Base-by-base conservation (phyloP, 1,140 invertebrate species). In the Lethrus apterus region DNA sequence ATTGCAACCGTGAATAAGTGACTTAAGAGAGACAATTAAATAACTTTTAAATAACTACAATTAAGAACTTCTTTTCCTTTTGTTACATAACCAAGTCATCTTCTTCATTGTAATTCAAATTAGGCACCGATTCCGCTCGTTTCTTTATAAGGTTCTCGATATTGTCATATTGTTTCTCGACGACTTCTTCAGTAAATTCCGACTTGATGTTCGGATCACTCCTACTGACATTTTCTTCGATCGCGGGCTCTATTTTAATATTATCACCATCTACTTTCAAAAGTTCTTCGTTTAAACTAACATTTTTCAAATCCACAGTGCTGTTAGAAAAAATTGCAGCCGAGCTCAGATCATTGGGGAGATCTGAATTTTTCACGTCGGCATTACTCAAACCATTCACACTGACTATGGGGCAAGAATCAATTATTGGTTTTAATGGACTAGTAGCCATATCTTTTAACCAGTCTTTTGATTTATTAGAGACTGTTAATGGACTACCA, bases 241-340 rank as follows among this genome's bases (percentile, higher is more conserved):
- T 54, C 38, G 70, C 67, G 18, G 68, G 62, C 49, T 76, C 73
- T n/a, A 74, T 65, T 50, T 67, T 65, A 13, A 64, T 64, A 34
- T 70, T 68, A 29, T 63, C 63, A 18, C 56, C 59, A n/a, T 70
- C 65, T 2, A 64, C 62, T 52, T 70, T 72, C 3, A 80, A 55
- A 45, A 86, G 68, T 50, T 80, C 77, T 55, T 88, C 84, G 59
- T 87, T 86, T 1, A 87, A 67, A 57, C 78, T 83, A 0, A 83
- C 81, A 56, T 84, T 84, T 52, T 86, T 85, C 19, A 88, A 67
- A 64, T 87, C 87, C 1, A 93, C 86, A n/a, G 86, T 83, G 60
- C 88, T 92, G 58, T 94, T 92, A 1, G 87, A 87, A 64, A 93
- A 87, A 23, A 92, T 81, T 1, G 86, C 81, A 11, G 83, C 83